Base-by-base conservation (phyloP, 2,797 vertebrate genomes). In the Rachycentron canadum region DNA sequence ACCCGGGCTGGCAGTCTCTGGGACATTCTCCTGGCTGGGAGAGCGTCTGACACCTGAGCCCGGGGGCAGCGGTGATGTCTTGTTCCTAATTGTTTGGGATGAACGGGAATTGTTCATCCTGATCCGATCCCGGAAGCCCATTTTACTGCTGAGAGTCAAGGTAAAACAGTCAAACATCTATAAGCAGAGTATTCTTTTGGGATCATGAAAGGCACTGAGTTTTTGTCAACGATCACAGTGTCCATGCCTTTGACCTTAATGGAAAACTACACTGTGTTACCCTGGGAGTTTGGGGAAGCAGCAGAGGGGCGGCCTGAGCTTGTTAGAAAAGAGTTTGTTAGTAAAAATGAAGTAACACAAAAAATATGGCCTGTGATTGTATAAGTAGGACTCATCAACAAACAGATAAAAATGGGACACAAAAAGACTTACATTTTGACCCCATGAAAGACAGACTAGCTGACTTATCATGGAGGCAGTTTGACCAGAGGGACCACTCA, bases 91-190 rank as follows among this genome's bases (percentile, higher is more conserved):
- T 25, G 94, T 94, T 86, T 96, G 97, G 64, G 94, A 92, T 11
- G 95, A 95, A 86, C 97, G 95, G 0, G 96, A 95, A 90, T 94
- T 96, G 92, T 96, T 95, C 95, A 98, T 96, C 53, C 97, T 94
- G 78, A 99, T 98, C 34, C 98, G 96, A 87, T 99, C 98, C 86
- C 97, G 96, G 91, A 99, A 97, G 69, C 97, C 97, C 89, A 97
- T 95, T 90, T 97, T 98, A 90, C 94, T 93, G 88, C 95, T 95
- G 91, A 82, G 67, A 85, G 73, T 55, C 69, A 90, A 83, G 85
- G 82, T 32, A 41, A 76, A 66, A 77, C 1, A 69, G 59, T 86
- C 66, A 83, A 66, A 78, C 58, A 63, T 14, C 55, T 32, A 25
- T 21, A 56, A 60, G 23, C 19, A 14, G 7, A 7, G 2, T 34